These are phyloP conservation scores for Linnaemya vulpina DNA, from an alignment of 2,888 invertebrate genomes.

Conservation along the genomic window DNA sequence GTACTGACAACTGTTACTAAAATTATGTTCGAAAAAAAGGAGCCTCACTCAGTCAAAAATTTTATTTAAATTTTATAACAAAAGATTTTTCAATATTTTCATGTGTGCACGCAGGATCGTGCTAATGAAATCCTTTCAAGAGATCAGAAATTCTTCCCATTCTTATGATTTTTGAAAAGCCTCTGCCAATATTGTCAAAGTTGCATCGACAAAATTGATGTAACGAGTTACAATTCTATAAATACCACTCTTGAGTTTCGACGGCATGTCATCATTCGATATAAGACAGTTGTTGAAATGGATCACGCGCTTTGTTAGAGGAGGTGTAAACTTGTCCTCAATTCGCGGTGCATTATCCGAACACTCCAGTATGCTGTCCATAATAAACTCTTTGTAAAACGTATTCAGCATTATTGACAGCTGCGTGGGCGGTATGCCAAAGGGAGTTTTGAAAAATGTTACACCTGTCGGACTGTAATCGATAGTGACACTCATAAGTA, in stretches of 20 bases:
- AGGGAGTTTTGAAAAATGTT: background rate
- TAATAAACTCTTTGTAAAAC: background rate
- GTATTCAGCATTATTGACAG: background rate
- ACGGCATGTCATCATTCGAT: background rate
- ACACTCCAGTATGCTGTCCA: slow-evolving; percentile 7
- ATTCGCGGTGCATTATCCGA: slow-evolving; percentile 3
- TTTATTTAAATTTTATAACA: too few relatives aligned
- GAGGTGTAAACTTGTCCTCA: background rate
- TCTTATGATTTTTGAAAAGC: background rate
- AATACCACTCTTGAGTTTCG: background rate
- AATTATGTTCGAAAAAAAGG: too few relatives aligned
- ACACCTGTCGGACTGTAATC: background rate
- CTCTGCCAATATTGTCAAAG: background rate
- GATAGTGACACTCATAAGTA: too few relatives aligned
- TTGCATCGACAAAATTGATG: background rate
- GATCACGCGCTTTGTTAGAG: slow-evolving; percentile 13
- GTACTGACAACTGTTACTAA: too few relatives aligned
- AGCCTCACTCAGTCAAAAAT: too few relatives aligned
- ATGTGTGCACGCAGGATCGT: too few relatives aligned
- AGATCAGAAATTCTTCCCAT: too few relatives aligned
- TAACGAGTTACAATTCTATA: background rate
- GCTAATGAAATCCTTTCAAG: too few relatives aligned
- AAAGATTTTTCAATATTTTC: too few relatives aligned
- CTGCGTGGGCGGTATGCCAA: background rate
- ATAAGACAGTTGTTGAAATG: background rate